Evolutionary conservation across 1,140 invertebrate genomes (phyloP).

Genomic region (Dendroctonus ponderosae): DNA sequence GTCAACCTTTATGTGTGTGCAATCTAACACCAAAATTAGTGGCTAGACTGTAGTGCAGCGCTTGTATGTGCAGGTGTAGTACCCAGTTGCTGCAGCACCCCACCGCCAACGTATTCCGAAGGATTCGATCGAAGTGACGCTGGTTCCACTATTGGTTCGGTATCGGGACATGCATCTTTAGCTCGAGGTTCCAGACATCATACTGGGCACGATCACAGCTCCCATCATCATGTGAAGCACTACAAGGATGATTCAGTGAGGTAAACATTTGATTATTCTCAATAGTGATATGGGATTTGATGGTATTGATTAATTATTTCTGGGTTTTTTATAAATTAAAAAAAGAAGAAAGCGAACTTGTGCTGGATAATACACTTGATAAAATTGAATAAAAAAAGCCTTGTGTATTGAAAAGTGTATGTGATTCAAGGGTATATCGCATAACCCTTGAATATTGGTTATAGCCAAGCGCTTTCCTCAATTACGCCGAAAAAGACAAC

Average conservation of each 20-base stretch:
- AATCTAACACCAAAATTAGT: constrained; percentile 5
- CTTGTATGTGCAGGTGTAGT: constrained; percentile 49
- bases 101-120: constrained; percentile 85
- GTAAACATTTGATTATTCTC: constrained; percentile 36
- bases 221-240: constrained; percentile 42
- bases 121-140: constrained; percentile 59
- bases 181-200: constrained; percentile 22
- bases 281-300: too few species aligned
- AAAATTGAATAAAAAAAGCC: too few species aligned
- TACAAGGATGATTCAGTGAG: constrained; percentile 51
- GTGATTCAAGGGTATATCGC: too few species aligned
- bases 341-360: too few species aligned
- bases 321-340: too few species aligned
- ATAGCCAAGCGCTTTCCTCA: too few species aligned
- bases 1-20: not conserved
- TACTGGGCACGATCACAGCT: constrained; percentile 29
- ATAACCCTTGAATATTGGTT: too few species aligned
- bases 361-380: too few species aligned
- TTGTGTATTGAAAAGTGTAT: too few species aligned
- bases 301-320: too few species aligned
- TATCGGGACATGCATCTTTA: constrained; percentile 46
- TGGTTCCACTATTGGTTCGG: constrained; percentile 54
- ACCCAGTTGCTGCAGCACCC: constrained; percentile 75
- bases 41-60: constrained; percentile 43
- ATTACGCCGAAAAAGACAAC: too few species aligned